These are phyloP conservation scores for Hydroisotoma schaefferi DNA, from an alignment of 2,888 invertebrate genomes.

Conservation along the genomic window DNA sequence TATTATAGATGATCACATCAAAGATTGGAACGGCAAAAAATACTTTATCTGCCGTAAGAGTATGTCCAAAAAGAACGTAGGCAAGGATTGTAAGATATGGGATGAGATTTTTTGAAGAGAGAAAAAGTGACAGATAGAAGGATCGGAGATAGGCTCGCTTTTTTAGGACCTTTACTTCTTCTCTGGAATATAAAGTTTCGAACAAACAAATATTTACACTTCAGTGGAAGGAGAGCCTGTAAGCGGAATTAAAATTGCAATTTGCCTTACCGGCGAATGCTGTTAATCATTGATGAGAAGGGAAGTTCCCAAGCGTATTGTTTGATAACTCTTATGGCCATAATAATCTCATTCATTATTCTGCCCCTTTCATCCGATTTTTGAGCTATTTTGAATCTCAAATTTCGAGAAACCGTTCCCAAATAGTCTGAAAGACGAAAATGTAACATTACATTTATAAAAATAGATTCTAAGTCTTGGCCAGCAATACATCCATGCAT, in stretches of 20 bases:
- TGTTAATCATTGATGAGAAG: conserved; percentile 73
- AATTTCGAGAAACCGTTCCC: conserved; percentile 54
- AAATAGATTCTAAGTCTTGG: not conserved
- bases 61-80: conserved; percentile 61
- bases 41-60: conserved; percentile 68
- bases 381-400: conserved; percentile 73
- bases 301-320: conserved; percentile 64
- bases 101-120: conserved; percentile 72
- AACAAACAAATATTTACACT: conserved; percentile 1
- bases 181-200: conserved; percentile 55
- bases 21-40: conserved; percentile 86
- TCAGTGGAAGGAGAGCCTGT: not conserved
- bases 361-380: conserved; percentile 86
- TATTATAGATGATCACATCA: conserved; percentile 75
- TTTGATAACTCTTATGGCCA: conserved; percentile 90
- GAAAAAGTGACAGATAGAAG: conserved; percentile 64
- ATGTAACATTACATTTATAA: not conserved
- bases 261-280: conserved; percentile 64
- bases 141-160: conserved; percentile 65
- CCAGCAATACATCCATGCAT: not conserved
- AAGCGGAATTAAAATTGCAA: conserved; percentile 2
- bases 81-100: conserved; percentile 75
- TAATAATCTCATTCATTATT: conserved; percentile 91
- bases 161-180: conserved; percentile 65
- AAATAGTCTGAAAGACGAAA: conserved; percentile 52